phyloP scores from a whole-genome alignment of 2,888 invertebrate genomes.

The Tenthredo livida region DNA sequence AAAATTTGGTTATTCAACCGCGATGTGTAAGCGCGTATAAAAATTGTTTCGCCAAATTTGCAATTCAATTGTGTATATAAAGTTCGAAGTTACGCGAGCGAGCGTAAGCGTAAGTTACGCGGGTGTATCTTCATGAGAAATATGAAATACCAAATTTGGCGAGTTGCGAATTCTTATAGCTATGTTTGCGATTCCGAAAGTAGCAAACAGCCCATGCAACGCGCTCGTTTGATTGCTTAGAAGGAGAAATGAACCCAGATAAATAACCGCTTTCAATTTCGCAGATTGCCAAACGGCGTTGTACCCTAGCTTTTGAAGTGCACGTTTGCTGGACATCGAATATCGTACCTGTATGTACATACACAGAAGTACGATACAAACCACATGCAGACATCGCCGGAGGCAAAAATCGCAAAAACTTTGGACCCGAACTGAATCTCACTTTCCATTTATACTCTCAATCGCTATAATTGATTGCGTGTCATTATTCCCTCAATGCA shows the following conservation, averaged over 20 bases:
- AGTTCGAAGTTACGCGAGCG: conserved; percentile 22
- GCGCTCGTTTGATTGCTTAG: conserved; percentile 29
- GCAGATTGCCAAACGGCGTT: conserved; percentile 31
- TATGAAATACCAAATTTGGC: conserved; percentile 23
- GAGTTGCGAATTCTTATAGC: neutral
- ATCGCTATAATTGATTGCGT: neutral
- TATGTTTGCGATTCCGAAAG: conserved; percentile 40
- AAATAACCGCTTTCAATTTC: conserved; percentile 32
- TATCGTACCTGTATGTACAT: neutral
- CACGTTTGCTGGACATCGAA: neutral
- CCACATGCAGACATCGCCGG: conserved; percentile 11
- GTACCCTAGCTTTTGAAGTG: neutral
- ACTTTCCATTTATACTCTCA: conserved; percentile 37
- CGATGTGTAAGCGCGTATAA: conserved; percentile 33
- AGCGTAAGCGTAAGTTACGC: neutral
- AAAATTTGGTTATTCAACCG: neutral
- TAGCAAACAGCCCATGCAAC: neutral
- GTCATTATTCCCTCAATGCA: neutral
- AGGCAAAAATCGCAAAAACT: conserved; percentile 36
- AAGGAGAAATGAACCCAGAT: neutral
- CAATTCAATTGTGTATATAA: conserved; percentile 16
- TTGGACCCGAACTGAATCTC: neutral
- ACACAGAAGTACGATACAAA: neutral
- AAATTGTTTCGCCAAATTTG: conserved; percentile 9
- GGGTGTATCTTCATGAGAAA: neutral